These are phyloP conservation scores for Gymnodraco acuticeps DNA, from an alignment of 2,797 vertebrate genomes.

Conservation along the genomic window DNA sequence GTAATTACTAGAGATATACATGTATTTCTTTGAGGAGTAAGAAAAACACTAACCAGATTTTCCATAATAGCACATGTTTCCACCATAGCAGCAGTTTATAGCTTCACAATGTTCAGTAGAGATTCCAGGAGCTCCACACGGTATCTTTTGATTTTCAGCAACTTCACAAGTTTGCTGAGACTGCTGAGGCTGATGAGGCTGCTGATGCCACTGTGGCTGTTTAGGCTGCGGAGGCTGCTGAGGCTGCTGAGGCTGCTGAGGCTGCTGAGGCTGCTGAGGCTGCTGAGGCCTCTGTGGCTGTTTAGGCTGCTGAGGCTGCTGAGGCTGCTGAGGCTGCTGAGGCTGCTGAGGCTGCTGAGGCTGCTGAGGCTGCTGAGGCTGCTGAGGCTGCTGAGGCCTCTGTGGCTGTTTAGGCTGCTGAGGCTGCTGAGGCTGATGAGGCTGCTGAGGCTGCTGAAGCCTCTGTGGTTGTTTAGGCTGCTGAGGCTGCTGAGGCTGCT, in stretches of 20 bases:
- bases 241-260: too few species aligned
- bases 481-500: too few species aligned
- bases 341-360: neutral
- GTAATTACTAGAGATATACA: neutral
- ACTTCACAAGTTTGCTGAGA: slow-evolving; percentile 62
- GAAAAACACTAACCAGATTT: slow-evolving; percentile 65
- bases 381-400: neutral
- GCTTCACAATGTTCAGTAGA: slow-evolving; percentile 35
- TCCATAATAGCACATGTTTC: slow-evolving; percentile 75
- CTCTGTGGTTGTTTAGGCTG: neutral
- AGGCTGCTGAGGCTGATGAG: neutral
- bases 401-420: neutral
- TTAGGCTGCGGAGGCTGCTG: too few species aligned
- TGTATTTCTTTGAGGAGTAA: neutral
- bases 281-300: neutral
- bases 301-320: neutral
- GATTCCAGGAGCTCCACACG: slow-evolving; percentile 59
- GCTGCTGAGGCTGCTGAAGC: neutral
- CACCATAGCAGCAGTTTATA: slow-evolving; percentile 79
- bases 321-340: neutral
- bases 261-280: neutral
- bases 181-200: neutral
- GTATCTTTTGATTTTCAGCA: slow-evolving; percentile 42
- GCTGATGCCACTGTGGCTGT: neutral
- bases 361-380: neutral